Conservation (phyloP, 2,888 invertebrate species). For the Balanococcus diminutus region DNA sequence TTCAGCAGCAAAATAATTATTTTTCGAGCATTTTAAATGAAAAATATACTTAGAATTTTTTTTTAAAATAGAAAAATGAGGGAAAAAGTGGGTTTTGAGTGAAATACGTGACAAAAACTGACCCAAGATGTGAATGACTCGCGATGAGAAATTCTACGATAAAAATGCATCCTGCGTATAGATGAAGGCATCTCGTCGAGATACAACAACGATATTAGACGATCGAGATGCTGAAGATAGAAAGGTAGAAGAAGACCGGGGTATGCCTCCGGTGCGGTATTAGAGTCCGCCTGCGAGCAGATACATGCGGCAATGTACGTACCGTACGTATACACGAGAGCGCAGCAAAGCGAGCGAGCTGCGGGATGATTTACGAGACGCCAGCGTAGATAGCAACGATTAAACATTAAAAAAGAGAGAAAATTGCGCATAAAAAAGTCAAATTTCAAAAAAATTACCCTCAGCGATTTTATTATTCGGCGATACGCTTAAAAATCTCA, state of each 20-base stretch:
- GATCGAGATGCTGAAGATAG: not conserved
- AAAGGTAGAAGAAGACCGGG: not conserved
- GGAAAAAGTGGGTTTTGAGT: too few species aligned
- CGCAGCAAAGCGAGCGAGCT: not conserved
- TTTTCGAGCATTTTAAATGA: too few species aligned
- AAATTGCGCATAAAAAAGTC: constrained; percentile 54
- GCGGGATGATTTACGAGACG: constrained; percentile 50
- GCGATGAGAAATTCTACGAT: too few species aligned
- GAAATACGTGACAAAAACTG: too few species aligned
- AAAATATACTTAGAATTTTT: too few species aligned
- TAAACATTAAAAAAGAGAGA: constrained; percentile 48
- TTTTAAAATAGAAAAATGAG: too few species aligned
- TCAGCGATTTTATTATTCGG: constrained; percentile 55
- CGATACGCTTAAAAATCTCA: constrained; percentile 53
- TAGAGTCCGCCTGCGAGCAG: not conserved
- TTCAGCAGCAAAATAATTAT: too few species aligned
- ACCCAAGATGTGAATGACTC: too few species aligned
- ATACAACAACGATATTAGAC: too few species aligned
- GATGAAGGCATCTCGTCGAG: not conserved
- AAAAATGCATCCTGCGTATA: too few species aligned
- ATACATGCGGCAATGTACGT: not conserved
- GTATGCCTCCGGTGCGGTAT: too few species aligned
- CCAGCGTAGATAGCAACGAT: constrained; percentile 47
- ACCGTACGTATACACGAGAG: too few species aligned
- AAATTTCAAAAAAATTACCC: constrained; percentile 55